Conservation (phyloP, 2,113 vertebrate genomes). For the Hyla sarda region DNA sequence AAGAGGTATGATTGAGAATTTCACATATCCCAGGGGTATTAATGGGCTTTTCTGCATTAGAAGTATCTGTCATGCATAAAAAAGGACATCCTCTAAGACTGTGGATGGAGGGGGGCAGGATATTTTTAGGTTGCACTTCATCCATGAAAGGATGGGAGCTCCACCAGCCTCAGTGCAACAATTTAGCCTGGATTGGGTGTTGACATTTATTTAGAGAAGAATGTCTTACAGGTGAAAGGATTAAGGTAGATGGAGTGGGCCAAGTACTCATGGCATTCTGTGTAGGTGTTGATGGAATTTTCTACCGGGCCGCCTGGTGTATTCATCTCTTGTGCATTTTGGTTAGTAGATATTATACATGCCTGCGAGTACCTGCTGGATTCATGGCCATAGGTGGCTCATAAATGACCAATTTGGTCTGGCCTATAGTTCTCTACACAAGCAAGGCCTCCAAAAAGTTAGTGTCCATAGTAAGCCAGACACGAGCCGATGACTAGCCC, state of each 20-base stretch:
- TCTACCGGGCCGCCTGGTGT: not conserved
- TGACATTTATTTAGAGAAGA: no score
- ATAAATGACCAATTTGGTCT: not conserved
- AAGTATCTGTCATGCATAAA: conserved; percentile 35
- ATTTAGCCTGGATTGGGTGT: not conserved
- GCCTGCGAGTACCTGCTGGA: not conserved
- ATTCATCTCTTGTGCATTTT: not conserved
- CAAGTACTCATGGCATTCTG: not conserved
- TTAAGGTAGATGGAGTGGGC: not conserved
- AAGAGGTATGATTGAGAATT: conserved; percentile 58
- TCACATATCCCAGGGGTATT: conserved; percentile 51
- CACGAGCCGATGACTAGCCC: no score
- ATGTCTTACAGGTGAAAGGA: not conserved
- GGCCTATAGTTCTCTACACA: not conserved
- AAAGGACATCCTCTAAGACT: conserved; percentile 13
- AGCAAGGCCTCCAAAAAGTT: not conserved
- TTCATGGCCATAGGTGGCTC: not conserved
- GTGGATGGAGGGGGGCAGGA: conserved; percentile 5
- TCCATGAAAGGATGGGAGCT: not conserved
- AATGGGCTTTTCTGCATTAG: conserved; percentile 23
- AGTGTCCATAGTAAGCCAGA: not conserved
- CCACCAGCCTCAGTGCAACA: not conserved
- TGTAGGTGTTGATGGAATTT: conserved; percentile 4
- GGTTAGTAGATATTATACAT: not conserved
- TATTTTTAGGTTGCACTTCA: not conserved